phyloP scores from a whole-genome alignment of 2,888 invertebrate genomes.

The Temnothorax rugatulus region DNA sequence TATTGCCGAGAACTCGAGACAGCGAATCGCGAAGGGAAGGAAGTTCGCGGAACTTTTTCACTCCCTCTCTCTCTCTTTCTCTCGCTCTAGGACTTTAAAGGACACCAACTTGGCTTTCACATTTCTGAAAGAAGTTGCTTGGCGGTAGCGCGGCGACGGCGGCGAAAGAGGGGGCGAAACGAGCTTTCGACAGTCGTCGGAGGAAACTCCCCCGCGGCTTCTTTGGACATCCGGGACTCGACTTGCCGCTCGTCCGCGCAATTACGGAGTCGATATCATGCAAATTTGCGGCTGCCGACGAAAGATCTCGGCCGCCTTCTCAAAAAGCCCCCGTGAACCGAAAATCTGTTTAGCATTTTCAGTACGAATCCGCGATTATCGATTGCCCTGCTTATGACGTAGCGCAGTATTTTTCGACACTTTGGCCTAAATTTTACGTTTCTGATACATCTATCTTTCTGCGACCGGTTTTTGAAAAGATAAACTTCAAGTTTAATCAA shows the following conservation, averaged over 20 bases:
- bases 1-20: constrained; percentile 30
- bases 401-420: neutral
- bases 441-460: neutral
- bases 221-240: constrained; percentile 15
- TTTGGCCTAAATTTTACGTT: neutral
- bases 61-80: neutral
- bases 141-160: neutral
- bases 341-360: constrained; percentile 30
- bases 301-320: constrained; percentile 16
- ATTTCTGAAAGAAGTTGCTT: constrained; percentile 51
- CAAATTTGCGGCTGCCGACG: constrained; percentile 61
- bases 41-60: constrained; percentile 44
- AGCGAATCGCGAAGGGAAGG: constrained; percentile 9
- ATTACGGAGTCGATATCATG: constrained; percentile 77
- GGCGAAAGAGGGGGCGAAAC: constrained; percentile 23
- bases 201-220: constrained; percentile 46
- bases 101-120: constrained; percentile 62
- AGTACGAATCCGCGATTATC: neutral
- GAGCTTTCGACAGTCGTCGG: constrained; percentile 50
- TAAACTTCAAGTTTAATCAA: neutral
- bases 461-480: neutral
- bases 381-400: constrained; percentile 1
- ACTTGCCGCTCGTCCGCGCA: constrained; percentile 60
- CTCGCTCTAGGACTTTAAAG: constrained; percentile 13
- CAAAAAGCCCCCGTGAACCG: constrained; percentile 38